Percentiles rank a stretch among this genome's conserved stretches.
phyloP scores from a whole-genome alignment of 2,113 vertebrate species.

The Phylloscopus whistleri region DNA sequence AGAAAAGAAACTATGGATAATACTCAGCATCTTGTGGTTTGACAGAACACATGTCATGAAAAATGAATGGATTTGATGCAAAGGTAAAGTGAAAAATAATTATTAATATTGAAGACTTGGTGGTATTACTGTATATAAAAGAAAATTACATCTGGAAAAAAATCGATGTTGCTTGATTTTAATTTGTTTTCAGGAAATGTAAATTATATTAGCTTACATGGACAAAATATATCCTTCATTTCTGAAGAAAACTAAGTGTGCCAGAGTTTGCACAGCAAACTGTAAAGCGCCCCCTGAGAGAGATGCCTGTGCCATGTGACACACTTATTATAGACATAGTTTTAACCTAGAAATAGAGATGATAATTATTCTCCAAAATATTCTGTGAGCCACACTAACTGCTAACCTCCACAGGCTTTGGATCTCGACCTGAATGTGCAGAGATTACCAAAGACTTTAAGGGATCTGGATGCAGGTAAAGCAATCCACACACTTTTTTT shows the following conservation, averaged over 20 bases:
- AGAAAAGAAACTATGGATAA: not conserved
- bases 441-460: not conserved
- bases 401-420: not conserved
- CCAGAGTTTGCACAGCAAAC: not conserved
- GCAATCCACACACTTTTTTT: not conserved
- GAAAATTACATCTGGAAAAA: not conserved
- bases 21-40: not conserved
- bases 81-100: not conserved
- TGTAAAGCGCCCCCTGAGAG: not conserved
- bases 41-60: not conserved
- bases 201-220: not conserved
- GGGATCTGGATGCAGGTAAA: not conserved
- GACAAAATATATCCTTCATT: not conserved
- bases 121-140: not conserved
- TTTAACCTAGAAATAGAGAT: not conserved
- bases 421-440: not conserved
- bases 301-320: not conserved
- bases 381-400: not conserved
- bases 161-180: too few relatives aligned
- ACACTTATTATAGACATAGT: not conserved
- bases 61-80: not conserved
- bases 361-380: not conserved
- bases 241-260: not conserved
- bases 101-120: not conserved
- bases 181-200: not conserved